Conservation (phyloP, 2,113 vertebrate species). For the Panthera leo region DNA sequence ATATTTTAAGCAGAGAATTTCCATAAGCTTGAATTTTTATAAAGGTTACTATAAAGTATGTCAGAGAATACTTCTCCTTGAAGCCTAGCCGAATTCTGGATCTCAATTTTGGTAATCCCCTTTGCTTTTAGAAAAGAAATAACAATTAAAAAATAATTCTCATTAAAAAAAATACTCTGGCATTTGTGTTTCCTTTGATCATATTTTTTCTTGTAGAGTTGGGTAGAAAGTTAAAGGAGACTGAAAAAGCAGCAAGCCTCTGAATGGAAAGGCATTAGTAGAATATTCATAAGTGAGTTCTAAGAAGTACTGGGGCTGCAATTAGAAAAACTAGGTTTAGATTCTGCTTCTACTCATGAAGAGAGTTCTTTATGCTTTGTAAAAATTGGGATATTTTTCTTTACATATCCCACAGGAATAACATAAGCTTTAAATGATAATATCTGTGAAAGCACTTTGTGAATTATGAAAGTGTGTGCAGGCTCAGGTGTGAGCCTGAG, state of each 20-base stretch:
- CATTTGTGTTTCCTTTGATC: background rate
- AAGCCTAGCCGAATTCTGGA: background rate
- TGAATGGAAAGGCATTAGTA: background rate
- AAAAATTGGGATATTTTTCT: background rate
- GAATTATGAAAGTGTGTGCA: background rate
- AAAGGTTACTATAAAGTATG: background rate
- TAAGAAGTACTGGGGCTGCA: background rate
- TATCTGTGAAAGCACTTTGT: background rate
- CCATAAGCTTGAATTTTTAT: background rate
- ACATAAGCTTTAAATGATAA: background rate
- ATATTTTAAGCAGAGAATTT: background rate
- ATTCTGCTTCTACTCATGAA: background rate
- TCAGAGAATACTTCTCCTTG: background rate
- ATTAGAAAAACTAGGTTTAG: background rate
- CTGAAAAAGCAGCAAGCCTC: background rate
- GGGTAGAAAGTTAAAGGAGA: background rate
- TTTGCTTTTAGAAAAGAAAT: background rate
- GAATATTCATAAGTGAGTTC: background rate
- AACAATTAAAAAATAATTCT: background rate
- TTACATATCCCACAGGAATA: background rate
- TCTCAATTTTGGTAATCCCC: background rate
- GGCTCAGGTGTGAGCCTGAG: background rate
- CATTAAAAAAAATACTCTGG: background rate
- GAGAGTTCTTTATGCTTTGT: background rate
- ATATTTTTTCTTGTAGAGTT: background rate